phyloP scores from a whole-genome alignment of 2,888 invertebrate species.

The Opisthograptis luteolata region DNA sequence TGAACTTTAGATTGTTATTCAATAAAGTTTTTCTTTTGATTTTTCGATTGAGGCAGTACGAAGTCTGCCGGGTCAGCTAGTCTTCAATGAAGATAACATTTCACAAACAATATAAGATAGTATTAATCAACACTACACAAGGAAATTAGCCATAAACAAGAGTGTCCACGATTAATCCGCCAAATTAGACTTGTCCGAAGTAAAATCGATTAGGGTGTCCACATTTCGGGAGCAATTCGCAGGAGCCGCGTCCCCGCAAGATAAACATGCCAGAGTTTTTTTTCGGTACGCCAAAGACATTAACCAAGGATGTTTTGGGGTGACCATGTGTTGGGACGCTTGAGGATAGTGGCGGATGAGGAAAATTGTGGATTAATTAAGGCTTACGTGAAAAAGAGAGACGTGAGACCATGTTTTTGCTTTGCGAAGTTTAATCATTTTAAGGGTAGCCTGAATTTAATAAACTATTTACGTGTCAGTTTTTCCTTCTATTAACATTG shows the following conservation, averaged over 20 bases:
- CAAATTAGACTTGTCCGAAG: conserved; percentile 79
- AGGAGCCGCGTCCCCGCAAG: conserved; percentile 67
- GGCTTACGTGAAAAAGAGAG: too few species aligned
- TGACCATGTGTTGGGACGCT: conserved; percentile 44
- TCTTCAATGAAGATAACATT: conserved; percentile 9
- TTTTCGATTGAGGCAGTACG: too few species aligned
- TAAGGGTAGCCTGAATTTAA: too few species aligned
- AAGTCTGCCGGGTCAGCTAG: too few species aligned
- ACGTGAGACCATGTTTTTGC: too few species aligned
- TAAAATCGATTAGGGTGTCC: conserved; percentile 79
- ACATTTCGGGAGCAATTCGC: conserved; percentile 69
- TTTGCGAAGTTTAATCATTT: too few species aligned
- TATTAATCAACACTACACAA: conserved; percentile 61
- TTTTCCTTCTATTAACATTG: too few species aligned
- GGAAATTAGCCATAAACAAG: conserved; percentile 76
- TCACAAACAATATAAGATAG: conserved; percentile 35
- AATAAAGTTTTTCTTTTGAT: too few species aligned
- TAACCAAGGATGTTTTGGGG: conserved; percentile 78
- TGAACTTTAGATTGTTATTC: too few species aligned
- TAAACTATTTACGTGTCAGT: too few species aligned
- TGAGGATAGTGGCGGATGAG: conserved; percentile 30
- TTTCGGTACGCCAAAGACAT: conserved; percentile 80
- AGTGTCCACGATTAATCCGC: conserved; percentile 82
- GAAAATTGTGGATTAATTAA: conserved; percentile 16
- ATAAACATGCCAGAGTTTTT: conserved; percentile 80